Conservation (phyloP, 2,888 invertebrate genomes). For the Caenorhabditis virilis region DNA sequence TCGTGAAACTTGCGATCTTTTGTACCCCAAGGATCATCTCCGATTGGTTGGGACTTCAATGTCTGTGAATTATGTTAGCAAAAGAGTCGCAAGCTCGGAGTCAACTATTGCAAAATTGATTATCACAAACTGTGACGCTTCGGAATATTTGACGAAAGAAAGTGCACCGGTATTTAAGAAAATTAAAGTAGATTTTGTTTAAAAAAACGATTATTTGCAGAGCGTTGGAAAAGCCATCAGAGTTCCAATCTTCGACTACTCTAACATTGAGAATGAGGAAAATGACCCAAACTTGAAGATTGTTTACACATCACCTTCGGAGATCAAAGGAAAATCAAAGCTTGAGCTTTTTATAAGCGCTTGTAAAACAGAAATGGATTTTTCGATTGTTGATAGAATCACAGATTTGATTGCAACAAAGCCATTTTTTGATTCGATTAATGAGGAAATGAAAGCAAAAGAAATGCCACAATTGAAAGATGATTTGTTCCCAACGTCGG, state of each 20-base stretch:
- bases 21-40: conserved; percentile 49
- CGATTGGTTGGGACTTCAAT: conserved; percentile 45
- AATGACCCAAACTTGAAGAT: conserved; percentile 38
- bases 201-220: conserved; percentile 4
- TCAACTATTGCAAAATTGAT: conserved; percentile 25
- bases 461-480: conserved; percentile 27
- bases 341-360: conserved; percentile 35
- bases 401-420: conserved; percentile 33
- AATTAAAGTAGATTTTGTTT: neutral
- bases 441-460: neutral
- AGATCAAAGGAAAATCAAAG: conserved; percentile 13
- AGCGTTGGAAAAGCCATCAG: neutral
- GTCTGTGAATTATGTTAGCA: conserved; percentile 22
- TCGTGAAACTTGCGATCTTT: conserved; percentile 18
- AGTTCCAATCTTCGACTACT: conserved; percentile 36
- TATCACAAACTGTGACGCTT: conserved; percentile 42
- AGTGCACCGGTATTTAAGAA: conserved; percentile 27
- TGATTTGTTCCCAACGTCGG: conserved; percentile 14
- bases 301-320: conserved; percentile 14
- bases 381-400: conserved; percentile 58
- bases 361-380: conserved; percentile 57
- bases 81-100: conserved; percentile 9
- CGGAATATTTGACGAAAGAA: conserved; percentile 43
- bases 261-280: conserved; percentile 36
- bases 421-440: conserved; percentile 40